Percentiles rank a stretch among this genome's conserved stretches.
Evolutionary conservation across 2,797 vertebrate genomes (phyloP).

Genomic region (Mastacembelus armatus): DNA sequence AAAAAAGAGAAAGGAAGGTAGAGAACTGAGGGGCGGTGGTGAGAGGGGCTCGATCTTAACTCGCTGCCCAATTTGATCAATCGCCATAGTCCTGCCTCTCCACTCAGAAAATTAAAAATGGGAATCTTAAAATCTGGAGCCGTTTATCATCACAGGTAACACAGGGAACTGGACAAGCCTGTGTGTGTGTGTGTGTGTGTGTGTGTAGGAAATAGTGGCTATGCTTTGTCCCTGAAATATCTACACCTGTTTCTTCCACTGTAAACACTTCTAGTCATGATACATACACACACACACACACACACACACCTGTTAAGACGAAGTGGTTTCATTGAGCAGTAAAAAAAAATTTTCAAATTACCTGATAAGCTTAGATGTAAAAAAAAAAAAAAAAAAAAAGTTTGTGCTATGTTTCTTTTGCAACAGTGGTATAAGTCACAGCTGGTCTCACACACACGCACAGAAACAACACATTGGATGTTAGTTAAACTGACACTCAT

Average conservation of each 20-base stretch:
- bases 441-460: conserved; percentile 19
- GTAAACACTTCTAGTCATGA: conserved; percentile 36
- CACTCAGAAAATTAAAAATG: conserved; percentile 88
- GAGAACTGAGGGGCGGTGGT: conserved; percentile 28
- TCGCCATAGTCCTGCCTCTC: conserved; percentile 84
- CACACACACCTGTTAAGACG: conserved; percentile 9
- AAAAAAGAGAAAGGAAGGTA: conserved; percentile 38
- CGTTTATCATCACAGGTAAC: conserved; percentile 84
- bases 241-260: conserved; percentile 43
- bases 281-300: neutral
- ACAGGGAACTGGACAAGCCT: conserved; percentile 31
- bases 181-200: conserved; percentile 27
- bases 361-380: conserved; percentile 26
- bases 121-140: conserved; percentile 86
- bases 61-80: conserved; percentile 86
- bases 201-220: conserved; percentile 16
- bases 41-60: conserved; percentile 66
- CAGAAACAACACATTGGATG: conserved; percentile 23
- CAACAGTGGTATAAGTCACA: conserved; percentile 11
- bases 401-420: conserved; percentile 27
- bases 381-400: conserved; percentile 29
- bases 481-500: conserved; percentile 72
- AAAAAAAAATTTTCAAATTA: conserved; percentile 33
- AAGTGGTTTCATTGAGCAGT: conserved; percentile 7
- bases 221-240: neutral